phyloP scores from a whole-genome alignment of 2,888 invertebrate genomes.

The Drosophila parthenogenetica region DNA sequence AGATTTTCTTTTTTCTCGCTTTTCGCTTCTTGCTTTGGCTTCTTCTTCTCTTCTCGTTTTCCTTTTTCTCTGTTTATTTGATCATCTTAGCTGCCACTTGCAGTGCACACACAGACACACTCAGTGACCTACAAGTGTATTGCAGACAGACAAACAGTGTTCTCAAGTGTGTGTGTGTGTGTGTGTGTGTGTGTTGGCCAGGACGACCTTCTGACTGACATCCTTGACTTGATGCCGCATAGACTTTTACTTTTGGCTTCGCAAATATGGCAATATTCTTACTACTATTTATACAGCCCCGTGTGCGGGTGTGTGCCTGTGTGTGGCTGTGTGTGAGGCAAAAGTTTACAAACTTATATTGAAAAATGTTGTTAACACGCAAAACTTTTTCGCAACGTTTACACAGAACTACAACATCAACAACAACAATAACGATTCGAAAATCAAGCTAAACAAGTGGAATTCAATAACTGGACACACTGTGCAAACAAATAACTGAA shows the following conservation, averaged over 20 bases:
- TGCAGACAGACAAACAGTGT: constrained; percentile 50
- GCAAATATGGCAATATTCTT: constrained; percentile 60
- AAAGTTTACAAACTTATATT: constrained; percentile 79
- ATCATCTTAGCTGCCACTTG: constrained; percentile 80
- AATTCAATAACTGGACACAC: constrained; percentile 70
- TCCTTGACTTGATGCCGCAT: constrained; percentile 77
- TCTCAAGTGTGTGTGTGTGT: constrained; percentile 14
- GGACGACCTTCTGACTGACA: constrained; percentile 71
- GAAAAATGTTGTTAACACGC: constrained; percentile 80
- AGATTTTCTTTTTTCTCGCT: constrained; percentile 50
- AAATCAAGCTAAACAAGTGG: constrained; percentile 76
- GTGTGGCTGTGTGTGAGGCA: constrained; percentile 40
- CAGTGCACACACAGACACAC: constrained; percentile 47
- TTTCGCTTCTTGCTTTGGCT: background rate
- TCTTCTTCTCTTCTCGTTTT: background rate
- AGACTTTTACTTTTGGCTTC: constrained; percentile 79
- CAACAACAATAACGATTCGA: constrained; percentile 30
- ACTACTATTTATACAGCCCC: constrained; percentile 20
- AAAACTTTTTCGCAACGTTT: constrained; percentile 78
- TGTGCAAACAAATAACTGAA: constrained; percentile 60
- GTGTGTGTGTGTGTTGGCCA: constrained; percentile 32
- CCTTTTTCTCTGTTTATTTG: constrained; percentile 64
- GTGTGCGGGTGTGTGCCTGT: constrained; percentile 29
- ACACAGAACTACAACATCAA: constrained; percentile 56
- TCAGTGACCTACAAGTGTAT: constrained; percentile 7